Evolutionary conservation across 2,888 invertebrate genomes (phyloP).

Genomic region (Marronus borbonicus): DNA sequence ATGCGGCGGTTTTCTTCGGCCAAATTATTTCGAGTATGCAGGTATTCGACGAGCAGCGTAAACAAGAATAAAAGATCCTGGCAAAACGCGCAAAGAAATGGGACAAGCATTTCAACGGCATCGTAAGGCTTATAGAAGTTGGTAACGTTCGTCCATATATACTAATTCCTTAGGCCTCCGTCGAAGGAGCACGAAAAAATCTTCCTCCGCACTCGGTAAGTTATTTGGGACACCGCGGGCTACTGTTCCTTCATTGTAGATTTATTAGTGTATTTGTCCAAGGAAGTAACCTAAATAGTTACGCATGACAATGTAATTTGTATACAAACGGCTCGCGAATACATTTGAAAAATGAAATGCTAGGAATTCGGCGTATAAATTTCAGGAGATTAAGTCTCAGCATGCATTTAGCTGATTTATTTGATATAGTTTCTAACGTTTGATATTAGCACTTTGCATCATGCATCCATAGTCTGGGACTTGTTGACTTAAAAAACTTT

Average conservation of each 20-base stretch:
- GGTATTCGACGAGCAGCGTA: constrained; percentile 44
- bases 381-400: neutral
- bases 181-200: constrained; percentile 22
- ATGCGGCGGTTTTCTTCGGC: constrained; percentile 47
- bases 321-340: constrained; percentile 36
- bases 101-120: constrained; percentile 30
- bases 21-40: constrained; percentile 50
- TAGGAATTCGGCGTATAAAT: constrained; percentile 10
- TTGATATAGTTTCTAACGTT: too few species aligned
- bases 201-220: constrained; percentile 42
- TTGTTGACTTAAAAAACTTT: too few species aligned
- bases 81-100: constrained; percentile 35
- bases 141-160: neutral
- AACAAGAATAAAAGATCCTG: constrained; percentile 37
- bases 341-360: constrained; percentile 13
- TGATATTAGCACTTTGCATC: too few species aligned
- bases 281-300: constrained; percentile 53
- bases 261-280: constrained; percentile 52
- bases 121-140: neutral
- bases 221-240: constrained; percentile 45
- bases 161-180: constrained; percentile 7
- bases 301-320: constrained; percentile 40
- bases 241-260: constrained; percentile 46
- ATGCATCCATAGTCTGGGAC: too few species aligned
- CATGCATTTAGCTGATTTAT: too few species aligned